Conservation (phyloP, 2,113 vertebrate genomes). For the Pseudolaguvia tuberculata region DNA sequence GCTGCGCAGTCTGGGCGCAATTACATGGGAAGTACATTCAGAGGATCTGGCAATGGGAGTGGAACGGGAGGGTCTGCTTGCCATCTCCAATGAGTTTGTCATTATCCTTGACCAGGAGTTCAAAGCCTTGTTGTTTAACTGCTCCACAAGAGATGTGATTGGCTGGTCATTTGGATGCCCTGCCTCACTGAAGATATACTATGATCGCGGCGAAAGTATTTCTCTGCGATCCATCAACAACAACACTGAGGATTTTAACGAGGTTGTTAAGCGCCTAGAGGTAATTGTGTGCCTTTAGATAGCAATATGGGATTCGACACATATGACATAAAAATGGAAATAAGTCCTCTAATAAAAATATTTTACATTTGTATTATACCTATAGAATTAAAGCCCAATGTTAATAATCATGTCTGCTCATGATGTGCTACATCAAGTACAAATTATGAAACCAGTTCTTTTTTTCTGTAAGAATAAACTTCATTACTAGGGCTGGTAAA, state of each 20-base stretch:
- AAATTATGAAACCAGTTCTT: neutral
- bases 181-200: slow-evolving; percentile 88
- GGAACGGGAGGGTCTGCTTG: slow-evolving; percentile 86
- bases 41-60: slow-evolving; percentile 86
- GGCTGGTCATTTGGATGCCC: slow-evolving; percentile 88
- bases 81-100: slow-evolving; percentile 89
- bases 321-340: too few species aligned
- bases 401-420: neutral
- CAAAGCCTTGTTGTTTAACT: slow-evolving; percentile 91
- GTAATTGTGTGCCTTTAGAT: slow-evolving; percentile 63
- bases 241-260: slow-evolving; percentile 90
- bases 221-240: slow-evolving; percentile 84
- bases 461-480: too few species aligned
- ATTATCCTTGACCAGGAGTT: slow-evolving; percentile 88
- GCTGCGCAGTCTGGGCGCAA: slow-evolving; percentile 85
- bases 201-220: slow-evolving; percentile 88
- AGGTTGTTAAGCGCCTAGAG: slow-evolving; percentile 94
- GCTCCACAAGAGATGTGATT: slow-evolving; percentile 90
- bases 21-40: slow-evolving; percentile 86
- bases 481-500: too few species aligned
- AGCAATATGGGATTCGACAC: too few species aligned
- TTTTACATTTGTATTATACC: neutral
- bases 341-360: neutral
- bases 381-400: too few species aligned
- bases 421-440: neutral